Evolutionary conservation across 2,888 invertebrate species (phyloP).

Genomic region (Brachyptera putata): DNA sequence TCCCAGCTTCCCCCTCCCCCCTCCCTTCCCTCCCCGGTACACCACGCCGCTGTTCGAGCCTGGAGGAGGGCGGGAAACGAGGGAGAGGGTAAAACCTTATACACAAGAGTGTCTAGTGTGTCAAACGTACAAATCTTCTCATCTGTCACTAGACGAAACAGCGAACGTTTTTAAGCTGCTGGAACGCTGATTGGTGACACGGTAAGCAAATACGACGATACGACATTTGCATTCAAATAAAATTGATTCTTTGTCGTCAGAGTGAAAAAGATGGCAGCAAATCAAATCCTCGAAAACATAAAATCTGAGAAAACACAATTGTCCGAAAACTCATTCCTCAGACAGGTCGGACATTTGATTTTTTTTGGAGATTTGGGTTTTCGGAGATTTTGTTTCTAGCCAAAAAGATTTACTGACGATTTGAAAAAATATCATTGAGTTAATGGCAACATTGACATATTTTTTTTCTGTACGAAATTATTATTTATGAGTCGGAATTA

Average conservation of each 20-base stretch:
- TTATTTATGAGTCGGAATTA: too few species aligned
- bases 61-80: conserved; percentile 1
- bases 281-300: too few species aligned
- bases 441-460: too few species aligned
- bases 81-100: conserved; percentile 17
- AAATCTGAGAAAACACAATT: too few species aligned
- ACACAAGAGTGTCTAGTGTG: conserved; percentile 27
- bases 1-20: background rate
- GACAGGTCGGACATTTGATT: too few species aligned
- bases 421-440: too few species aligned
- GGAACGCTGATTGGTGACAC: conserved; percentile 6
- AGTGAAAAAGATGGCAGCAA: too few species aligned
- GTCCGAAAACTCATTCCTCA: too few species aligned
- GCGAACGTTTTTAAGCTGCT: background rate
- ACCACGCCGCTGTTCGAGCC: background rate
- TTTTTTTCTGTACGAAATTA: too few species aligned
- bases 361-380: too few species aligned
- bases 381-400: too few species aligned
- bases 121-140: conserved; percentile 29
- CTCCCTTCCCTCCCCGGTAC: background rate
- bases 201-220: conserved; percentile 9
- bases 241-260: background rate
- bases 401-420: background rate
- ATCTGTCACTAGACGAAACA: conserved; percentile 24
- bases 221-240: conserved; percentile 6